These are phyloP conservation scores for Chaunax sp. DNA, from an alignment of 2,797 vertebrate genomes.

Conservation along the genomic window DNA sequence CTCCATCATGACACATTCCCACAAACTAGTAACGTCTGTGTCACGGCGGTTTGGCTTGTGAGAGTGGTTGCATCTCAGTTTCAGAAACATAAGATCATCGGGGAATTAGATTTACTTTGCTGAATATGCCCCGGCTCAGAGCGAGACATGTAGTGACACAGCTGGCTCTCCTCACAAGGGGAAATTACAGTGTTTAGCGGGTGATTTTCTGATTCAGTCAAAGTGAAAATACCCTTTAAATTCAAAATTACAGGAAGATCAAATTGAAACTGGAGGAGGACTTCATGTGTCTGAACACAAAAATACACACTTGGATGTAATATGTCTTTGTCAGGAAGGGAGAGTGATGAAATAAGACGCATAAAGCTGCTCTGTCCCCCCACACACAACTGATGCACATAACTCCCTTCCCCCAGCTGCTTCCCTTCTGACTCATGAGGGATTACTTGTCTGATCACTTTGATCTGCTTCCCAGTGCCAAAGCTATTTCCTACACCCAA, in stretches of 20 bases:
- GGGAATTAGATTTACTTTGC: constrained; percentile 27
- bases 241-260: constrained; percentile 78
- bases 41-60: constrained; percentile 59
- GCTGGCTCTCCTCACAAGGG: constrained; percentile 53
- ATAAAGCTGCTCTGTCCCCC: constrained; percentile 38
- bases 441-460: constrained; percentile 83
- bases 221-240: constrained; percentile 76
- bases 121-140: constrained; percentile 42
- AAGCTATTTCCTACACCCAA: constrained; percentile 74
- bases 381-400: constrained; percentile 8
- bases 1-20: constrained; percentile 47
- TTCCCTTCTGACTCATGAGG: constrained; percentile 80
- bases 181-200: constrained; percentile 71
- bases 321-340: constrained; percentile 45
- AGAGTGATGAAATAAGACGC: constrained; percentile 69
- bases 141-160: constrained; percentile 63
- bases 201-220: constrained; percentile 76
- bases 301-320: constrained; percentile 24
- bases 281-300: constrained; percentile 40
- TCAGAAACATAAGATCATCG: constrained; percentile 63
- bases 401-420: constrained; percentile 51
- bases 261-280: constrained; percentile 69
- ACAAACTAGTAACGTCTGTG: constrained; percentile 58
- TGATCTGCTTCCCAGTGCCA: constrained; percentile 76
- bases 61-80: constrained; percentile 55